These are phyloP conservation scores for Neodontobutis hainanensis DNA, from an alignment of 2,113 vertebrate species.

Conservation along the genomic window DNA sequence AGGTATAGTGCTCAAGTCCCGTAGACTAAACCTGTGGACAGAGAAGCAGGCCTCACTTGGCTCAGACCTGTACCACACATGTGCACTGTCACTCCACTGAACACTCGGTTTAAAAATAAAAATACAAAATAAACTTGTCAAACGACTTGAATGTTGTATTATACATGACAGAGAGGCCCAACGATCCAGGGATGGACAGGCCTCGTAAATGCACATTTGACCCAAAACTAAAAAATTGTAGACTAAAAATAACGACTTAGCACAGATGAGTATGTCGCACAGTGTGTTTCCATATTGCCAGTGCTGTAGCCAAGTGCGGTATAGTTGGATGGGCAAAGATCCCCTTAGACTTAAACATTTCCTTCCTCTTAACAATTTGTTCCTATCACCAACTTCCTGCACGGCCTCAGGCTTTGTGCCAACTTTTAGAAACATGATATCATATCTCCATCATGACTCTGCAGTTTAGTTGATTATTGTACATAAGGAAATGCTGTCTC, in stretches of 20 bases:
- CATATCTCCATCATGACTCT: slow-evolving; percentile 70
- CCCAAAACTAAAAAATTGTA: neutral
- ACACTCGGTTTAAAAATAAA: slow-evolving; percentile 52
- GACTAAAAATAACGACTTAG: neutral
- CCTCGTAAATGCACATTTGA: too few species aligned
- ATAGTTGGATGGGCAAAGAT: slow-evolving; percentile 64
- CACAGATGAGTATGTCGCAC: neutral
- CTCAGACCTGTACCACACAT: slow-evolving; percentile 71
- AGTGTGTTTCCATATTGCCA: slow-evolving; percentile 13
- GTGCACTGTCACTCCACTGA: slow-evolving; percentile 55
- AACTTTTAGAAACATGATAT: slow-evolving; percentile 68
- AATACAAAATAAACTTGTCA: slow-evolving; percentile 70
- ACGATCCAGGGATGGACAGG: neutral
- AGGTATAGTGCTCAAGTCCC: slow-evolving; percentile 40
- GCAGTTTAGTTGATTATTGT: slow-evolving; percentile 68
- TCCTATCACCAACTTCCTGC: slow-evolving; percentile 76
- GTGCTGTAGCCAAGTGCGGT: slow-evolving; percentile 42
- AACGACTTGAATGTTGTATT: slow-evolving; percentile 60
- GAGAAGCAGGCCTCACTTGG: slow-evolving; percentile 41
- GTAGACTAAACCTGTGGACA: slow-evolving; percentile 71
- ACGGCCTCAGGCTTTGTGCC: slow-evolving; percentile 66
- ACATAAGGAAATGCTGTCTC: slow-evolving; percentile 32
- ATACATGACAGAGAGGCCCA: slow-evolving; percentile 16
- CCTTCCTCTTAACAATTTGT: slow-evolving; percentile 80
- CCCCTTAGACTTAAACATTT: slow-evolving; percentile 78